Conservation (phyloP, 2,888 invertebrate genomes). For the Congeria kusceri region DNA sequence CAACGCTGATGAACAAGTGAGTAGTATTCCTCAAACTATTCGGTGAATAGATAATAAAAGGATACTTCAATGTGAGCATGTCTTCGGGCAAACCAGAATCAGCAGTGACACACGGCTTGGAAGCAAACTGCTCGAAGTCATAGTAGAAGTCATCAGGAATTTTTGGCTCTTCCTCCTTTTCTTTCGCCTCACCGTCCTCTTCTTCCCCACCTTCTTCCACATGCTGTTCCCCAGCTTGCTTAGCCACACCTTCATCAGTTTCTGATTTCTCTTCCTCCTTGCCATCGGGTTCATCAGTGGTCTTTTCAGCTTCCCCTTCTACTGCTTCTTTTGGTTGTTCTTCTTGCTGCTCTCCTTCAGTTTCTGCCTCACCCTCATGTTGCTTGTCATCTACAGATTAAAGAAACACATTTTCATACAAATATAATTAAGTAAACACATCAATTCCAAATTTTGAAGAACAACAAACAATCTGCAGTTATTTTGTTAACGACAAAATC, state of each 20-base stretch:
- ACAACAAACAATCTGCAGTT: no score
- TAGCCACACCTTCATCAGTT: background rate
- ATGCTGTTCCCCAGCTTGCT: constrained; percentile 23
- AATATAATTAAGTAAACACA: no score
- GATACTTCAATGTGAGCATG: constrained; percentile 81
- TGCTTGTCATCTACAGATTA: no score
- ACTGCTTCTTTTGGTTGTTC: background rate
- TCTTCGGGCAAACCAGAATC: constrained; percentile 83
- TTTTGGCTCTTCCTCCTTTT: constrained; percentile 63
- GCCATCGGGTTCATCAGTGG: constrained; percentile 9
- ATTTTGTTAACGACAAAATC: no score
- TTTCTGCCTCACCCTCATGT: background rate
- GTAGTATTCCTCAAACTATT: no score
- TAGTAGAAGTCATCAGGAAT: constrained; percentile 84
- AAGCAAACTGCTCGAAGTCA: constrained; percentile 79
- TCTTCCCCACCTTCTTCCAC: constrained; percentile 4
- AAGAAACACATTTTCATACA: no score
- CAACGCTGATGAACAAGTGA: no score
- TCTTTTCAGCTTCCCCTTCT: constrained; percentile 20
- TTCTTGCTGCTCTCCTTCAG: constrained; percentile 4
- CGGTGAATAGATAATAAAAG: no score
- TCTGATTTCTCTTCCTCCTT: constrained; percentile 10
- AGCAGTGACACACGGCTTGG: constrained; percentile 77
- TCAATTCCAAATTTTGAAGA: no score
- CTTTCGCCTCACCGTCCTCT: constrained; percentile 37